Percentiles rank a stretch among this genome's conserved stretches.
phyloP scores from a whole-genome alignment of 2,797 vertebrate species.

The Kryptopterus vitreolus region DNA sequence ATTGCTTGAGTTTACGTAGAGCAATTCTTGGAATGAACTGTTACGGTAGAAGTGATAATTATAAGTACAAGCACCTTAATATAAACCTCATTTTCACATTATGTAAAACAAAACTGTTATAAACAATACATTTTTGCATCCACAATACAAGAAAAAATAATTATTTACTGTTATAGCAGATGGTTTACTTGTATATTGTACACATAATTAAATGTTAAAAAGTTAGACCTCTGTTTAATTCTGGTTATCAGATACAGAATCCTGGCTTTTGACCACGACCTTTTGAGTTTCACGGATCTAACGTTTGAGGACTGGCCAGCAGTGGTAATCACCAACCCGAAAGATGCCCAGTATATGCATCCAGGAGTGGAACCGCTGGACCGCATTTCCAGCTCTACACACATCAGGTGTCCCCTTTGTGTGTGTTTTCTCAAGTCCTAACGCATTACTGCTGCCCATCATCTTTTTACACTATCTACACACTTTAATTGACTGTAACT shows the following conservation, averaged over 20 bases:
- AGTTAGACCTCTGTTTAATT: neutral
- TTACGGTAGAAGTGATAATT: neutral
- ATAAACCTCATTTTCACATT: neutral
- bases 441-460: neutral
- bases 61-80: neutral
- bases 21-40: neutral
- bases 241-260: slow-evolving; percentile 82
- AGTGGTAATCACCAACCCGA: slow-evolving; percentile 94
- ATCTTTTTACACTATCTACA: neutral
- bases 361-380: slow-evolving; percentile 83
- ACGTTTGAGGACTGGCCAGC: slow-evolving; percentile 89
- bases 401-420: slow-evolving; percentile 85
- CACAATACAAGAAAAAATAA: neutral
- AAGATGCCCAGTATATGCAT: slow-evolving; percentile 87
- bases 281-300: slow-evolving; percentile 91
- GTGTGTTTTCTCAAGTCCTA: slow-evolving; percentile 47
- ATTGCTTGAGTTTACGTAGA: too few relatives aligned
- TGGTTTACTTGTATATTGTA: neutral
- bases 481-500: neutral
- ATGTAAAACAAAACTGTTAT: neutral
- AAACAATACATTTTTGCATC: neutral
- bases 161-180: neutral
- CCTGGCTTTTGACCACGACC: slow-evolving; percentile 91
- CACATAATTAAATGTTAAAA: neutral
- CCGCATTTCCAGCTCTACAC: slow-evolving; percentile 84